Evolutionary conservation across 2,888 invertebrate species (phyloP).

Genomic region (Dryocosmus kuriphilus): DNA sequence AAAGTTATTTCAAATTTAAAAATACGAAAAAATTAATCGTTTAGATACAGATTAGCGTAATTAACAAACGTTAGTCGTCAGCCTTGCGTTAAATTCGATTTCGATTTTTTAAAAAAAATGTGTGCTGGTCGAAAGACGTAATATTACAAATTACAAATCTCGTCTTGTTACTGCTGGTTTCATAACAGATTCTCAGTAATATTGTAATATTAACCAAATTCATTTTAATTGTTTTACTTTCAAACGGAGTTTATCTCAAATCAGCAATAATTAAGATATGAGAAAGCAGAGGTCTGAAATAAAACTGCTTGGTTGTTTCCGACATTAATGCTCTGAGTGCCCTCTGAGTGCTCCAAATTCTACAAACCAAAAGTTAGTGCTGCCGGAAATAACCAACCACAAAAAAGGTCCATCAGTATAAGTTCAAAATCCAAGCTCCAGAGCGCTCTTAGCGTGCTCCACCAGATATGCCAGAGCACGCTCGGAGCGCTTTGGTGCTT

Average conservation of each 20-base stretch:
- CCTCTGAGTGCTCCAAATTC: no score
- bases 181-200: neutral
- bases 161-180: conserved; percentile 32
- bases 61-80: conserved; percentile 7
- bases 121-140: conserved; percentile 4
- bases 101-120: neutral
- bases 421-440: no score
- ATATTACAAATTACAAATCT: conserved; percentile 24
- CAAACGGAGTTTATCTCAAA: neutral
- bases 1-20: neutral
- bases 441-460: no score
- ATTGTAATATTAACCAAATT: neutral
- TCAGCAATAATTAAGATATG: conserved; percentile 32
- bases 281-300: conserved; percentile 17
- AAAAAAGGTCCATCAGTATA: no score
- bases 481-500: no score
- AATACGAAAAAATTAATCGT: neutral
- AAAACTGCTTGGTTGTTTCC: conserved; percentile 29
- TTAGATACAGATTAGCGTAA: neutral
- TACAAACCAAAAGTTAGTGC: no score
- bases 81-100: neutral
- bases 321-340: no score
- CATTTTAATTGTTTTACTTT: neutral
- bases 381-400: no score
- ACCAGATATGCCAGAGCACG: no score